Evolutionary conservation across 2,888 invertebrate species (phyloP), one percentile per base, ranked within the genome.

Genomic region (Diplazon laetatorius): DNA sequence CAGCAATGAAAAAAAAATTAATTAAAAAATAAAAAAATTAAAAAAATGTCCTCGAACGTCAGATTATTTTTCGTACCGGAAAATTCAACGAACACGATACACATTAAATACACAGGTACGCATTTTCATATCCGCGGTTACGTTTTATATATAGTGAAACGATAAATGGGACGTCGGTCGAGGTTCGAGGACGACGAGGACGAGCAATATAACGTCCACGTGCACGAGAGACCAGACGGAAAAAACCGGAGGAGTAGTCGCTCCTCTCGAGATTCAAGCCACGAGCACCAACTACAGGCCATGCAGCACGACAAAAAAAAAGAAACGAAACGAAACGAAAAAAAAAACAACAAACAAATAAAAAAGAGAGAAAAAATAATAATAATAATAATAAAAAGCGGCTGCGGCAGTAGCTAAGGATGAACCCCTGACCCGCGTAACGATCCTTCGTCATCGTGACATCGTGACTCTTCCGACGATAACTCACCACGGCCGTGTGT

Each of bases 361-460:
- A 50, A n/a, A 8, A 20, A 20, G 14, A 50, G 10, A 68, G n/a
- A n/a, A n/a, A n/a, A n/a, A 62, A 37, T 46, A 73, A 9, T 25
- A 50, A 44, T 35, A 22, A 42, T 46, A 39, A 16, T 9, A 55
- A 14, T 10, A 22, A 2, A 22, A 42, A 25, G 55, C 22, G 14
- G 14, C 14, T 2, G 44, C 48, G 6, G 16, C 48, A 9, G 39
- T 12, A 20, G 14, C 16, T 14, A 68, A 46, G 69, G 52, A 44
- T 70, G 74, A 65, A 78, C 70, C 60, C 70, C 59, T 60, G 73
- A 74, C 60, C 70, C 65, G 5, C 37, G 44, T 50, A 73, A 78
- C 65, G 74, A 78, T 78, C 70, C 74, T 74, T 78, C 73, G 74
- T 78, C 78, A 74, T 78, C 74, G 65, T 73, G 77, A 77, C 69